A percentile compares a stretch with the other conserved stretches of the same genome.
These are phyloP conservation scores for Agrotis segetum DNA, from an alignment of 2,888 invertebrate species.

Conservation along the genomic window DNA sequence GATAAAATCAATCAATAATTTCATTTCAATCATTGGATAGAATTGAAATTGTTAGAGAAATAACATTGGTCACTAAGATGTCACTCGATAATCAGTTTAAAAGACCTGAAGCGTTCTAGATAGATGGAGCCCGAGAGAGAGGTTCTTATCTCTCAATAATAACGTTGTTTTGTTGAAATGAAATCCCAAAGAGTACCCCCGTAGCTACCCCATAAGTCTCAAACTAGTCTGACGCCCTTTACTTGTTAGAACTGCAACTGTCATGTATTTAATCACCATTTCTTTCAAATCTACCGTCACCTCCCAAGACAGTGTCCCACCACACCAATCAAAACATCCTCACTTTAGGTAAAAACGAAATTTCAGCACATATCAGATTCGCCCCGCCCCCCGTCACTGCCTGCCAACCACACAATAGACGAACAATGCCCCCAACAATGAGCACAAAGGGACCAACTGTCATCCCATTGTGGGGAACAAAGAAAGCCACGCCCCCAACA, in stretches of 20 bases:
- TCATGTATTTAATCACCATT: background rate
- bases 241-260: background rate
- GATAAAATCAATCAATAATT: too few species aligned
- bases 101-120: background rate
- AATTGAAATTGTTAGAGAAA: background rate
- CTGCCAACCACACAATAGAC: conserved; percentile 69
- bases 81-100: background rate
- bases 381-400: conserved; percentile 66
- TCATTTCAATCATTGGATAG: too few species aligned
- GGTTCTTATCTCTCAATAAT: too few species aligned
- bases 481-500: conserved; percentile 82
- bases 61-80: background rate
- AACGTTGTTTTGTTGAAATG: too few species aligned
- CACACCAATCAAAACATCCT: conserved; percentile 61
- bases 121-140: too few species aligned
- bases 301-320: conserved; percentile 27
- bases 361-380: conserved; percentile 73
- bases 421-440: conserved; percentile 83
- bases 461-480: conserved; percentile 89
- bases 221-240: background rate
- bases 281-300: conserved; percentile 8
- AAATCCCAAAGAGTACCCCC: too few species aligned
- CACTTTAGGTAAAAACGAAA: conserved; percentile 70
- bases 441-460: conserved; percentile 84
- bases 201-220: too few species aligned